Conservation (phyloP, 2,113 vertebrate species). For the Embiotoca jacksoni region DNA sequence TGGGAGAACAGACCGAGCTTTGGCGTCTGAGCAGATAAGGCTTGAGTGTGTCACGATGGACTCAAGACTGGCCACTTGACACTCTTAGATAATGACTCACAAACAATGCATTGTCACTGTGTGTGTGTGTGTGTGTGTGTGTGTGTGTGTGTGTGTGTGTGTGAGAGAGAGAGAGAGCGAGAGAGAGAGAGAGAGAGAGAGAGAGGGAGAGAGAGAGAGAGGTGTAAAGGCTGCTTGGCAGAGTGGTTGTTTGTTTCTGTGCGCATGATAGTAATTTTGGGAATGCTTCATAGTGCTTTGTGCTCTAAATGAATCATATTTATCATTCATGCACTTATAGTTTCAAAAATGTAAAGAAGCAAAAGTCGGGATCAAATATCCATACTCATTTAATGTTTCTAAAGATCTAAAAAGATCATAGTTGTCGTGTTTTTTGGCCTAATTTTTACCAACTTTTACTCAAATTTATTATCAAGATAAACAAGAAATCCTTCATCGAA, state of each 20-base stretch:
- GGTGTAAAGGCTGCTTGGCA: slow-evolving; percentile 1
- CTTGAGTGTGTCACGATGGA: slow-evolving; percentile 76
- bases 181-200: neutral
- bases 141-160: slow-evolving; percentile 37
- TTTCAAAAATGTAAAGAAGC: neutral
- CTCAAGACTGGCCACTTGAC: slow-evolving; percentile 70
- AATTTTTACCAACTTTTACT: no score
- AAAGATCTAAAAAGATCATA: no score
- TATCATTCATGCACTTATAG: neutral
- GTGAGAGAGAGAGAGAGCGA: neutral
- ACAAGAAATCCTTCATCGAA: no score
- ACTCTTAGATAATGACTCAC: slow-evolving; percentile 60
- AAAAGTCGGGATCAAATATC: neutral
- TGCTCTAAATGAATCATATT: slow-evolving; percentile 18
- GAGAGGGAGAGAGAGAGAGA: neutral
- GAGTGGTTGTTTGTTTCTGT: slow-evolving; percentile 20
- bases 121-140: slow-evolving; percentile 40
- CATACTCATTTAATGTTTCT: no score
- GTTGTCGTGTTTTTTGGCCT: no score
- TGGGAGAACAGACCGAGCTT: slow-evolving; percentile 9
- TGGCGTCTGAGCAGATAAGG: slow-evolving; percentile 76
- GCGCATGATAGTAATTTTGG: slow-evolving; percentile 15
- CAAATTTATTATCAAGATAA: no score
- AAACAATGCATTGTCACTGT: slow-evolving; percentile 27
- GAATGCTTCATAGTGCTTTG: slow-evolving; percentile 11